Conservation (phyloP, 2,797 vertebrate genomes). For the Lindbergichthys nudifrons region DNA sequence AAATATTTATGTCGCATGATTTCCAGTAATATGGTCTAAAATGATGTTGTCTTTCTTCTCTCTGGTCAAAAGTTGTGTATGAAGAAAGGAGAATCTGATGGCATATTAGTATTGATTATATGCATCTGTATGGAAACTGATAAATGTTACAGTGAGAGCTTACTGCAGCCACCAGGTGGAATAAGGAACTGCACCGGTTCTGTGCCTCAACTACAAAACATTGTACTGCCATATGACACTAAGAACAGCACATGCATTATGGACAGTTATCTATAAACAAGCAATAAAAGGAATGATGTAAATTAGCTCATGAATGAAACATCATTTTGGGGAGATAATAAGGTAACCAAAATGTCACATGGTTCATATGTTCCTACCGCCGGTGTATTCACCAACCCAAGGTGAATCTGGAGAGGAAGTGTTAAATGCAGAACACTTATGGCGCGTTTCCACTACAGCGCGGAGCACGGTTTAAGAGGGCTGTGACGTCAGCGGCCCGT, state of each 20-base stretch:
- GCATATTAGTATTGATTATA: neutral
- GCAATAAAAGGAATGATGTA: neutral
- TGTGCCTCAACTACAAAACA: neutral
- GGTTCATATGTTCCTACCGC: neutral
- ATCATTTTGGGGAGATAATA: neutral
- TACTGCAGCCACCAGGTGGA: slow-evolving; percentile 55
- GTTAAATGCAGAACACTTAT: neutral
- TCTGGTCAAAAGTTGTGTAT: no score
- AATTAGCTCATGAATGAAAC: neutral
- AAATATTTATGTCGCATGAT: no score
- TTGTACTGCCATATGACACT: neutral
- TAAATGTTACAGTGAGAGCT: slow-evolving; percentile 7
- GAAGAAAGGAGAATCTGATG: neutral
- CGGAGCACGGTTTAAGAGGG: no score
- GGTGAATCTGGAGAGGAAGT: neutral
- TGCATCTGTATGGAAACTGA: neutral
- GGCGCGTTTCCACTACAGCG: no score
- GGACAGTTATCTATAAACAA: neutral
- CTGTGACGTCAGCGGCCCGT: no score
- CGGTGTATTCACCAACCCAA: neutral
- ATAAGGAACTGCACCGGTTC: slow-evolving; percentile 29
- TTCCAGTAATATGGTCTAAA: no score
- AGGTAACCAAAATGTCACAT: neutral
- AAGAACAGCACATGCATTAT: neutral
- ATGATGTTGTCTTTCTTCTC: no score